Conservation (phyloP, 23 tunicate genomes). For the Aplidium turbinatum region DNA sequence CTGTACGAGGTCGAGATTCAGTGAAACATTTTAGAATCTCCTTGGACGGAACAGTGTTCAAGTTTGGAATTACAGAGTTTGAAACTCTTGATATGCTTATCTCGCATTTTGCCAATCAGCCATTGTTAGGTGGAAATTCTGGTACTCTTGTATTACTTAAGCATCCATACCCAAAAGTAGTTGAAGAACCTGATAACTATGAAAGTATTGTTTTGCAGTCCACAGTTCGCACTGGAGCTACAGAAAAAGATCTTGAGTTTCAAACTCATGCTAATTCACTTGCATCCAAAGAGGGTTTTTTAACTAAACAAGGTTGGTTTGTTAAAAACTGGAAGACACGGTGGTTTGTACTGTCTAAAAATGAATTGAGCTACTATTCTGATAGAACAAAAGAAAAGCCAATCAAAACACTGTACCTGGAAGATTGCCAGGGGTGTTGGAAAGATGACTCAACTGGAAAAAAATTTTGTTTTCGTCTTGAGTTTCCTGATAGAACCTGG, state of each 20-base stretch:
- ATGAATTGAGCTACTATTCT: slow-evolving; percentile 86
- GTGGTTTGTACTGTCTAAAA: slow-evolving; percentile 82
- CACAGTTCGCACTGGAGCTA: slow-evolving; percentile 79
- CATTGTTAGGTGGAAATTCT: slow-evolving; percentile 84
- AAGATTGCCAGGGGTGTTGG: slow-evolving; percentile 86
- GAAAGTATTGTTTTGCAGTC: slow-evolving; percentile 91
- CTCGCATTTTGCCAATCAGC: slow-evolving; percentile 92
- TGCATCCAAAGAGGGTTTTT: slow-evolving; percentile 93
- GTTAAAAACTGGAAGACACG: slow-evolving; percentile 89
- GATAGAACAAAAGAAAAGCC: slow-evolving; percentile 88
- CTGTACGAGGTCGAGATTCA: slow-evolving; percentile 74
- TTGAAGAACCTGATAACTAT: slow-evolving; percentile 94
- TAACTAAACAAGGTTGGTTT: slow-evolving; percentile 85
- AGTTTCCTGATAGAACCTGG: slow-evolving; percentile 93
- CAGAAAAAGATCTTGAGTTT: slow-evolving; percentile 68
- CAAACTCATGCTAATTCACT: slow-evolving; percentile 82
- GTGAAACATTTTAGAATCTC: slow-evolving; percentile 88
- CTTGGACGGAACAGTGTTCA: slow-evolving; percentile 50
- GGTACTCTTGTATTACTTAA: slow-evolving; percentile 75
- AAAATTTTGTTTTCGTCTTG: slow-evolving; percentile 70
- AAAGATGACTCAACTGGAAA: slow-evolving; percentile 72
- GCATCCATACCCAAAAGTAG: slow-evolving; percentile 82
- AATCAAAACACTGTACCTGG: slow-evolving; percentile 65
- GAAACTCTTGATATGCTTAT: slow-evolving; percentile 72
- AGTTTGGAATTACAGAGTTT: slow-evolving; percentile 92